Evolutionary conservation across 35 echinoderm and acorn worm genomes (phyloP).

Genomic region (Apostichopus japonicus): DNA sequence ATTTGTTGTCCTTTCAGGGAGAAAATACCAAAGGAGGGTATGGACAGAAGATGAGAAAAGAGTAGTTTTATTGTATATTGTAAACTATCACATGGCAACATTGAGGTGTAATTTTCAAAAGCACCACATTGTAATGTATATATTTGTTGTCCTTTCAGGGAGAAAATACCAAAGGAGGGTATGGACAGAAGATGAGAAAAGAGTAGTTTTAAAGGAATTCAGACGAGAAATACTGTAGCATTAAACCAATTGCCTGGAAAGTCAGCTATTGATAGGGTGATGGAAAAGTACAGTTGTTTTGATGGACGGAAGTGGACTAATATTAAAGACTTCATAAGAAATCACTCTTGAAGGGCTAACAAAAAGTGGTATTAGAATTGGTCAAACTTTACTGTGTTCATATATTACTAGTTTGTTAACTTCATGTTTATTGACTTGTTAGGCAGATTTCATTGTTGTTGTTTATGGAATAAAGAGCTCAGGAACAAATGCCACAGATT

Average conservation of each 20-base stretch:
- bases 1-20: too few species aligned
- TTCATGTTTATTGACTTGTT: too few species aligned
- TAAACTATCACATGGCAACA: too few species aligned
- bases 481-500: too few species aligned
- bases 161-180: slow-evolving; percentile 8
- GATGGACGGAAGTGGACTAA: slow-evolving; percentile 38
- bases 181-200: slow-evolving; percentile 28
- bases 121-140: too few species aligned
- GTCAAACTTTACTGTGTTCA: neutral
- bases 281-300: neutral
- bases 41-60: too few species aligned
- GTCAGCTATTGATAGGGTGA: neutral
- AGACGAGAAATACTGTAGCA: neutral
- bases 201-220: neutral
- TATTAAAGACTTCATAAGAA: slow-evolving; percentile 52
- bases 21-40: too few species aligned
- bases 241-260: slow-evolving; percentile 37
- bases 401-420: neutral
- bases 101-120: too few species aligned
- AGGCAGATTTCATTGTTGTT: too few species aligned
- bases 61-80: too few species aligned
- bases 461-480: too few species aligned
- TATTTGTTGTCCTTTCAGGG: neutral
- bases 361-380: neutral
- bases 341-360: neutral